Evolutionary conservation across 1,140 invertebrate species (phyloP).

Genomic region (Drosophila cardini): DNA sequence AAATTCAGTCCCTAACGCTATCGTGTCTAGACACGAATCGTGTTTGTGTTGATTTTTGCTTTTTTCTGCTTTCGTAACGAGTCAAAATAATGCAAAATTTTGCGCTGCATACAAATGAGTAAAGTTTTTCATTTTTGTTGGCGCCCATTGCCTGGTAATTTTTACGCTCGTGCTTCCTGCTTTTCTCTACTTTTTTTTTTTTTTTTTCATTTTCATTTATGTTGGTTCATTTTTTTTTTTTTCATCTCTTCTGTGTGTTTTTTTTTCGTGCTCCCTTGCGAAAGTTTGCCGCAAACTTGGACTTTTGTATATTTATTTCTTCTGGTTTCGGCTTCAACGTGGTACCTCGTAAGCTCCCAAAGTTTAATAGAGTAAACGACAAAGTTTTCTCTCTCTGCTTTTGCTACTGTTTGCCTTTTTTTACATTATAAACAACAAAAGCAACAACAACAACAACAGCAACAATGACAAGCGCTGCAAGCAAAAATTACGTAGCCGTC

Average conservation of each 20-base stretch:
- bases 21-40: constrained; percentile 29
- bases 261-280: background rate
- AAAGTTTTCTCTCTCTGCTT: constrained; percentile 72
- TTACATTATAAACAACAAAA: constrained; percentile 61
- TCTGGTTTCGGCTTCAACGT: constrained; percentile 79
- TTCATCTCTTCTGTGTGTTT: background rate
- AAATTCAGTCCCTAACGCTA: constrained; percentile 15
- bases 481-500: constrained; percentile 75
- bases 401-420: constrained; percentile 59
- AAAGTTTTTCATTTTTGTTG: constrained; percentile 76
- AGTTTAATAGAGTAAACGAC: constrained; percentile 84
- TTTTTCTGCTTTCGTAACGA: constrained; percentile 66
- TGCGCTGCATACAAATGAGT: constrained; percentile 83
- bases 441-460: constrained; percentile 37
- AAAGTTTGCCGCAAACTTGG: constrained; percentile 78
- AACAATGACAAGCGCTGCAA: constrained; percentile 34
- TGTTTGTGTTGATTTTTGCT: constrained; percentile 54
- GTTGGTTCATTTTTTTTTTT: constrained; percentile 35
- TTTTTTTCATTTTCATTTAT: constrained; percentile 20
- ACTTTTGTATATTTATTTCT: constrained; percentile 82
- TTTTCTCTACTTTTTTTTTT: constrained; percentile 19
- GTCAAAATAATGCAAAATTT: constrained; percentile 81
- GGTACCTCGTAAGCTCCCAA: constrained; percentile 81
- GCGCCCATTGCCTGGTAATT: constrained; percentile 63
- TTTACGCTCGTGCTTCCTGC: constrained; percentile 47